Base-by-base conservation (phyloP, 2,113 vertebrate species). In the Passer montanus region DNA sequence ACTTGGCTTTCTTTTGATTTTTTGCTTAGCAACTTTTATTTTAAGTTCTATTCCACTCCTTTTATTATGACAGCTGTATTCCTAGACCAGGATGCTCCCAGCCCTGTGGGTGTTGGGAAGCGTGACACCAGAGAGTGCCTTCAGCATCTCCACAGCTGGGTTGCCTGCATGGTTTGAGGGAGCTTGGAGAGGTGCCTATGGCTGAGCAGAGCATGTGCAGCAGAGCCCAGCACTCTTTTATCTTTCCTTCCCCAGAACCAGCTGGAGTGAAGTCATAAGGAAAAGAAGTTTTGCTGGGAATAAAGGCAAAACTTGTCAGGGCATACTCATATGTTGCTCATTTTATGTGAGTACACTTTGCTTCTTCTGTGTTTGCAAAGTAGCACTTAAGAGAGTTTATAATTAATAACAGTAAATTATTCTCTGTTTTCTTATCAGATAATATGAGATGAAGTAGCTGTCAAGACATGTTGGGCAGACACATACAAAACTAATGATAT, bases 371-470 rank as follows among this genome's bases (percentile, higher is more conserved):
- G 1, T 94, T 96, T 96, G 81, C 89, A 94, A 91, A 91, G 81
- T 74, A 89, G 67, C 47, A 52, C 56, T 88, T 87, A 83, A 83
- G 92, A 86, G 67, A 93, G 28, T 90, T 88, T 90, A 94, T 93
- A 90, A 95, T 95, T 96, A 96, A 90, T 93, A 90, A 46, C 60
- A 88, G 76, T 96, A 95, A 96, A 96, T 92, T 90, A 93, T 96
- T 93, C 86, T 63, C 44, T 50, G 44, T 96, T 92, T 94, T 94
- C 83, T 68, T 95, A 95, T 95, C 89, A 92, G 95, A 92, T 96
- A 83, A 75, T 56, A 72, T 33, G 82, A 92, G 69, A 93, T 85
- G 75, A 93, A 88, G 87, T n/a, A 92, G 59, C 44, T 96, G 96
- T 96, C 74, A 79, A 80, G 93, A 83, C 95, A 89, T 37, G 96